These are phyloP conservation scores for chimpanzee (Pan troglodytes) DNA, from an alignment of 2,113 vertebrate genomes.

Conservation along the genomic window NHGRI_mPanTro3-v2.1_pri NC_072416.2:20588501-20589000, in stretches of 20 bases:
- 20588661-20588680: neutral
- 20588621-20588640: neutral
- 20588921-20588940: slow-evolving; percentile 37
- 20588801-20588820: neutral
- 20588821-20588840: neutral
- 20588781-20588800: neutral
- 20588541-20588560: neutral
- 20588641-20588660: neutral
- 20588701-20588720: neutral
- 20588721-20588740: neutral
- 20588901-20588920: neutral
- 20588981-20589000: slow-evolving; percentile 62
- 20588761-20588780: neutral
- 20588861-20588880: neutral
- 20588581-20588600: neutral
- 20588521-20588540: neutral
- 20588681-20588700: neutral
- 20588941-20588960: slow-evolving; percentile 14
- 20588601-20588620: neutral
- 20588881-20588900: neutral
- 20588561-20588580: neutral
- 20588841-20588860: neutral
- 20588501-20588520: neutral
- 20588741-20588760: neutral
- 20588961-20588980: slow-evolving; percentile 32